Conservation (phyloP, 1,140 invertebrate species). For the Heliconius hermathena region DNA sequence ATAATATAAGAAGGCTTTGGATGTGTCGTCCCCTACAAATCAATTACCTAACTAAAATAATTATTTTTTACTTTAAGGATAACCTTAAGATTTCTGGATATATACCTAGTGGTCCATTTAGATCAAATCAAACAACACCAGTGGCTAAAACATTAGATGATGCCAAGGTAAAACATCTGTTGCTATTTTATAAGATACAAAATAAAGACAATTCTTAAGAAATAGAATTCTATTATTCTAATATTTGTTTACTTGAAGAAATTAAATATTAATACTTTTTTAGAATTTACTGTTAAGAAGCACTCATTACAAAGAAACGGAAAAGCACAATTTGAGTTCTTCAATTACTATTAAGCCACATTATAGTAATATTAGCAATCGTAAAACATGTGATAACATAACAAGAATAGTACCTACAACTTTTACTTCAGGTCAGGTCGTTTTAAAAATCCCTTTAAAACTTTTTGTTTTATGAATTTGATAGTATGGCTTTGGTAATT, state of each 20-base stretch:
- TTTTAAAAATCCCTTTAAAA: no score
- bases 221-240: background rate
- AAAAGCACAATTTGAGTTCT: constrained; percentile 38
- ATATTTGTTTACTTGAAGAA: no score
- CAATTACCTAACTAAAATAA: constrained; percentile 3
- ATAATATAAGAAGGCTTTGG: no score
- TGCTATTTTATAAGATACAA: background rate
- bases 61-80: constrained; percentile 42
- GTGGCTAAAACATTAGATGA: constrained; percentile 63
- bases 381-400: constrained; percentile 23
- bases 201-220: background rate
- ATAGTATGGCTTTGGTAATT: no score
- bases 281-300: constrained; percentile 1
- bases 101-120: constrained; percentile 40
- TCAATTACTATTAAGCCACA: constrained; percentile 54
- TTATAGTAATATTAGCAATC: constrained; percentile 39
- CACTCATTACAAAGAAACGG: background rate
- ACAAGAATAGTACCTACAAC: constrained; percentile 40
- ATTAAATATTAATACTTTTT: background rate
- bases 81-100: constrained; percentile 34
- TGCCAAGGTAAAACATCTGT: constrained; percentile 51
- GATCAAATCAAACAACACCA: constrained; percentile 48
- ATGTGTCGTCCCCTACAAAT: background rate
- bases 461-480: no score
- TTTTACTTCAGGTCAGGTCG: constrained; percentile 41